A percentile compares a stretch with the other conserved stretches of the same genome.
Conservation (phyloP, 2,797 vertebrate genomes). For the Sebastes minor region DNA sequence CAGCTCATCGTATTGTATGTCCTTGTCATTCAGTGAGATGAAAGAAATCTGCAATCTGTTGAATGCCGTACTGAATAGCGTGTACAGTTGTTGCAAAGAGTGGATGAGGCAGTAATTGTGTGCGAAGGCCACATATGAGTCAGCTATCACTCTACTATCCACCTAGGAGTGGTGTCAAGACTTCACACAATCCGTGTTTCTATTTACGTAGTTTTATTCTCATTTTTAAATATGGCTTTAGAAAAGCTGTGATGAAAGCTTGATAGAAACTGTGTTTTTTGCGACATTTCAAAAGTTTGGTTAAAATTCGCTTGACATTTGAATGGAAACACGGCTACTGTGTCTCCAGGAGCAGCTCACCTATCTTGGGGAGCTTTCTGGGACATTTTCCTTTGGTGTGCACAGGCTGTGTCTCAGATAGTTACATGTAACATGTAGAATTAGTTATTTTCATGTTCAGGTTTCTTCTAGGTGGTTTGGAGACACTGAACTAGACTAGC, state of each 20-base stretch:
- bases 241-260: no score
- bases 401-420: neutral
- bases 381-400: neutral
- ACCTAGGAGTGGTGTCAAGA: neutral
- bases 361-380: neutral
- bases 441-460: neutral
- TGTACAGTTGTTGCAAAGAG: neutral
- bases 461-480: neutral
- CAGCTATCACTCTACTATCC: neutral
- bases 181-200: neutral
- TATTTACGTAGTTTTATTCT: no score
- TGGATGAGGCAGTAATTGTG: neutral
- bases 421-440: neutral
- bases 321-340: no score
- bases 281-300: no score
- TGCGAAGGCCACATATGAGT: slow-evolving; percentile 9
- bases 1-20: neutral
- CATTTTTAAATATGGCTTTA: no score
- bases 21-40: neutral
- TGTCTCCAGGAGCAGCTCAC: neutral
- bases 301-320: no score
- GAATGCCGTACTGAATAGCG: neutral
- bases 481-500: neutral
- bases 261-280: no score
- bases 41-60: neutral